Evolutionary conservation across 2,888 invertebrate species (phyloP).

Genomic region (Caenorhabditis parvicauda): DNA sequence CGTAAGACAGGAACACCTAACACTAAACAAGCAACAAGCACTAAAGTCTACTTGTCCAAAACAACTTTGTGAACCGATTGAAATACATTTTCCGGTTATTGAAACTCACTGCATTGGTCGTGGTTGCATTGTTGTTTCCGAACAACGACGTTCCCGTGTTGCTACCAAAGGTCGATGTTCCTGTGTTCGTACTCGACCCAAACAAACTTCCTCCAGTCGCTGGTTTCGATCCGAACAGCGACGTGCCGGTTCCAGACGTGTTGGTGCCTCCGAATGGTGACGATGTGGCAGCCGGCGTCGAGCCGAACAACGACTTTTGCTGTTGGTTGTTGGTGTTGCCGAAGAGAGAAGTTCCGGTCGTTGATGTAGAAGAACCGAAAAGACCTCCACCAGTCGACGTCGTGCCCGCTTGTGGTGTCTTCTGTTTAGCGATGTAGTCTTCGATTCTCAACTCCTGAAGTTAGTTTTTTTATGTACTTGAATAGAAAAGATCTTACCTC

Average conservation of each 20-base stretch:
- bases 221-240: conserved; percentile 37
- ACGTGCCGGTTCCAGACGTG: conserved; percentile 14
- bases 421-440: conserved; percentile 86
- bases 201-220: conserved; percentile 6
- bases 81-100: no score
- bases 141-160: conserved; percentile 21
- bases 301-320: conserved; percentile 34
- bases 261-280: conserved; percentile 30
- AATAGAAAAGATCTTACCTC: conserved; percentile 68
- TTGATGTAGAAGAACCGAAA: conserved; percentile 25
- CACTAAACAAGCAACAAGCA: no score
- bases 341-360: conserved; percentile 58
- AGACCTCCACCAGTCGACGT: conserved; percentile 34
- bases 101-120: conserved; percentile 3
- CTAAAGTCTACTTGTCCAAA: no score
- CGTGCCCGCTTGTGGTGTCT: conserved; percentile 69
- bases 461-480: no score
- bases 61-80: no score
- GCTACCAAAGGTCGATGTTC: conserved; percentile 10
- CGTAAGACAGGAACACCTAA: no score
- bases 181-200: conserved; percentile 7
- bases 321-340: conserved; percentile 30
- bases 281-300: conserved; percentile 8
- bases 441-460: conserved; percentile 80
- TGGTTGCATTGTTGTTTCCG: conserved; percentile 13